A percentile compares a stretch with the other conserved stretches of the same genome.
These are phyloP conservation scores for Sciurus niger DNA, from an alignment of 2,113 vertebrate species.

Conservation along the genomic window DNA sequence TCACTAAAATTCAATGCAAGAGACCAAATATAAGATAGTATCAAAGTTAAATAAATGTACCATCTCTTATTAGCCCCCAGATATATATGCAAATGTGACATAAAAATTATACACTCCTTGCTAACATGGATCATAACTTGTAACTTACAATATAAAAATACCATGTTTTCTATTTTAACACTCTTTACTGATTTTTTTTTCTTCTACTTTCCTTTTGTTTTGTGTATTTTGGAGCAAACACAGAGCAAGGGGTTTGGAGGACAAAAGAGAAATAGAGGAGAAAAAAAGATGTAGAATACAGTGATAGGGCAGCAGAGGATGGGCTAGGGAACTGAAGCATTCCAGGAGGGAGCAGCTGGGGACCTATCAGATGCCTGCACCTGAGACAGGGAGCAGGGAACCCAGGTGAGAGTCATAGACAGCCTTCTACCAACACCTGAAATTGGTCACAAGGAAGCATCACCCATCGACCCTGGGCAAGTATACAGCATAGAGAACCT, in stretches of 20 bases:
- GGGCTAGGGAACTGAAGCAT: neutral
- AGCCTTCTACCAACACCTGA: neutral
- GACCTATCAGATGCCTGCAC: no score
- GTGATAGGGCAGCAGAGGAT: no score
- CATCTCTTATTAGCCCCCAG: neutral
- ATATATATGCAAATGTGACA: neutral
- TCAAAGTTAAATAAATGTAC: neutral
- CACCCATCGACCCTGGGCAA: neutral
- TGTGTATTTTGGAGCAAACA: neutral
- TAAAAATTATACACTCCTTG: neutral
- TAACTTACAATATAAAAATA: neutral
- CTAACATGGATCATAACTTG: neutral
- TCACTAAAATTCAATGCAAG: neutral
- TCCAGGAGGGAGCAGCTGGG: neutral
- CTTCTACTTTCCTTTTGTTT: neutral
- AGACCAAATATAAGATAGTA: neutral
- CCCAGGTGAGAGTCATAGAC: neutral
- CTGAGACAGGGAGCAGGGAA: neutral
- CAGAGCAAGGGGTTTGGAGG: neutral
- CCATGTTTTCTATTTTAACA: neutral
- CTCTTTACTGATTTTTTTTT: constrained; percentile 30
- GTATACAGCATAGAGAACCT: neutral
- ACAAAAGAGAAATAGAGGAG: neutral
- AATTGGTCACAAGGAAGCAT: neutral
- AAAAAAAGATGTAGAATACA: neutral